phyloP scores from a whole-genome alignment of 2,797 vertebrate genomes.

The Propithecus deckenii region DNA sequence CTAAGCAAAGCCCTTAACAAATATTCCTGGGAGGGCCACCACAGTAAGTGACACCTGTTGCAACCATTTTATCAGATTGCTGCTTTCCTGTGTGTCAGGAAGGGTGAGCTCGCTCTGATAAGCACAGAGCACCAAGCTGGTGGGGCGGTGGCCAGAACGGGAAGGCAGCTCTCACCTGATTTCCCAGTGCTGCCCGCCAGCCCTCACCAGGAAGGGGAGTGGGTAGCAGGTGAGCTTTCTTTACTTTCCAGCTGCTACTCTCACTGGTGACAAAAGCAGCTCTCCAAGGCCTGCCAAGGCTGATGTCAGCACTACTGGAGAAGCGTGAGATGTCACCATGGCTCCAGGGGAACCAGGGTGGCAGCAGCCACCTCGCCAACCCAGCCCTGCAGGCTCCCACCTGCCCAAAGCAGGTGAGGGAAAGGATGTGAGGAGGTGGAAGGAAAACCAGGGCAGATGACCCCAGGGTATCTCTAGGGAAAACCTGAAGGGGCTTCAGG shows the following conservation, averaged over 20 bases:
- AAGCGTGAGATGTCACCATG: not conserved
- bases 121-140: not conserved
- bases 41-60: not conserved
- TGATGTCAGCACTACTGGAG: not conserved
- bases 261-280: not conserved
- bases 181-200: not conserved
- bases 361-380: not conserved
- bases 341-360: not conserved
- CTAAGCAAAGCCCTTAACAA: not conserved
- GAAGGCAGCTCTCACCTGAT: not conserved
- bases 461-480: not conserved
- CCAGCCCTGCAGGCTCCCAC: not conserved
- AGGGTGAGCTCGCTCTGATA: conserved; percentile 11
- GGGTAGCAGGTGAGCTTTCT: not conserved
- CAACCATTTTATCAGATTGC: conserved; percentile 46
- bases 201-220: not conserved
- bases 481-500: not conserved
- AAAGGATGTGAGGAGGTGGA: not conserved
- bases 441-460: not conserved
- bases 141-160: not conserved
- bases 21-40: conserved; percentile 13
- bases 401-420: not conserved
- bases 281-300: not conserved
- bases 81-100: conserved; percentile 58
- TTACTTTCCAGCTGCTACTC: not conserved